Evolutionary conservation across 1,140 invertebrate genomes (phyloP).

Genomic region (Psilanteris sp.): DNA sequence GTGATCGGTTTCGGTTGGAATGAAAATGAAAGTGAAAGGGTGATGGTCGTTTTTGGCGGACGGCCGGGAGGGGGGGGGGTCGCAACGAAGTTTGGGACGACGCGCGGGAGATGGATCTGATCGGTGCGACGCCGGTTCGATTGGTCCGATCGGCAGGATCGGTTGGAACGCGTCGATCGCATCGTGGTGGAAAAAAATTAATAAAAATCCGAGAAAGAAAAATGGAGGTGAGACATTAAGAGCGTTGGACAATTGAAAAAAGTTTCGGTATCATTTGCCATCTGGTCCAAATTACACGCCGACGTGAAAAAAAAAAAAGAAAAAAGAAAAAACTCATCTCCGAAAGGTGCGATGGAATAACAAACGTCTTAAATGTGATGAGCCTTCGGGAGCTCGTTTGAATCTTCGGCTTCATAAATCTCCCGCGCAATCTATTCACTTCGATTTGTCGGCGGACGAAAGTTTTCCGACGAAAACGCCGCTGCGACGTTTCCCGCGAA

Average conservation of each 20-base stretch:
- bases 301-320: slow-evolving; percentile 50
- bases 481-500: too few relatives aligned
- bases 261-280: slow-evolving; percentile 42
- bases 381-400: slow-evolving; percentile 7
- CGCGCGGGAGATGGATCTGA: too few relatives aligned
- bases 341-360: slow-evolving; percentile 39
- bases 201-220: slow-evolving; percentile 25
- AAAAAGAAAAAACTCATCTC: slow-evolving; percentile 46
- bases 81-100: too few relatives aligned
- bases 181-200: slow-evolving; percentile 6
- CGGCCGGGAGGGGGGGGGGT: too few relatives aligned
- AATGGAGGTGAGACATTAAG: slow-evolving; percentile 4
- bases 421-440: slow-evolving; percentile 13
- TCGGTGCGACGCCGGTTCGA: too few relatives aligned
- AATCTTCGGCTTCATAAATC: slow-evolving; percentile 27
- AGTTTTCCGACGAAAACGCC: too few relatives aligned
- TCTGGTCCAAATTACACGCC: slow-evolving; percentile 44
- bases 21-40: too few relatives aligned
- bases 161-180: neutral
- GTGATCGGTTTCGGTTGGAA: too few relatives aligned
- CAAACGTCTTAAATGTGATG: slow-evolving; percentile 50
- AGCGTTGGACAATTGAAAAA: slow-evolving; percentile 40
- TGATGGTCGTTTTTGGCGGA: too few relatives aligned
- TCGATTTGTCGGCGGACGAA: slow-evolving; percentile 25
- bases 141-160: too few relatives aligned